Evolutionary conservation across 2,888 invertebrate genomes (phyloP).

Genomic region (Aethes cnicana): DNA sequence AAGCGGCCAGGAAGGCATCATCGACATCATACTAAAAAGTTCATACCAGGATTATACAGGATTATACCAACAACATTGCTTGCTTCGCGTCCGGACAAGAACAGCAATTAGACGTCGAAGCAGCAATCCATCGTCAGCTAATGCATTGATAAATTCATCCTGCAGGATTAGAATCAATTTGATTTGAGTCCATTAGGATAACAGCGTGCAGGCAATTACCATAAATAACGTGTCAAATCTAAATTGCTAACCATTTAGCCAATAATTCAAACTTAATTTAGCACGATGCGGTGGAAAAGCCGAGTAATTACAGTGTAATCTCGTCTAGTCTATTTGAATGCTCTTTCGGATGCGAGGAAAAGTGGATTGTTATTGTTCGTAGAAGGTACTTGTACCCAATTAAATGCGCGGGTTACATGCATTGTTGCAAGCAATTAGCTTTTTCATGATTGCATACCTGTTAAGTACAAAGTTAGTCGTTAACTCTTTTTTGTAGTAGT

Average conservation of each 20-base stretch:
- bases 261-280: constrained; percentile 32
- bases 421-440: too few species aligned
- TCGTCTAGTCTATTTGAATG: constrained; percentile 12
- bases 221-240: constrained; percentile 32
- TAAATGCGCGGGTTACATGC: too few species aligned
- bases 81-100: too few species aligned
- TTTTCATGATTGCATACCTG: too few species aligned
- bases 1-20: too few species aligned
- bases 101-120: not conserved
- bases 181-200: constrained; percentile 31
- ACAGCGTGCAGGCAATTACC: constrained; percentile 31
- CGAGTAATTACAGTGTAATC: constrained; percentile 25
- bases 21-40: too few species aligned
- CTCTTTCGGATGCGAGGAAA: constrained; percentile 16
- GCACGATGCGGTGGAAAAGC: constrained; percentile 27
- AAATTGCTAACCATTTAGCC: constrained; percentile 31
- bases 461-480: too few species aligned
- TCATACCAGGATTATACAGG: too few species aligned
- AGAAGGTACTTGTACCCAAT: too few species aligned
- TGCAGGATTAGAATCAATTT: constrained; percentile 31
- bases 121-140: constrained; percentile 18
- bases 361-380: too few species aligned
- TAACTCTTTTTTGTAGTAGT: too few species aligned
- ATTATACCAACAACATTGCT: too few species aligned
- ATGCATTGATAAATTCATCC: constrained; percentile 28